A percentile compares a stretch with the other conserved stretches of the same genome.
phyloP scores from a whole-genome alignment of 2,113 vertebrate genomes.

The Coracopsis vasa region DNA sequence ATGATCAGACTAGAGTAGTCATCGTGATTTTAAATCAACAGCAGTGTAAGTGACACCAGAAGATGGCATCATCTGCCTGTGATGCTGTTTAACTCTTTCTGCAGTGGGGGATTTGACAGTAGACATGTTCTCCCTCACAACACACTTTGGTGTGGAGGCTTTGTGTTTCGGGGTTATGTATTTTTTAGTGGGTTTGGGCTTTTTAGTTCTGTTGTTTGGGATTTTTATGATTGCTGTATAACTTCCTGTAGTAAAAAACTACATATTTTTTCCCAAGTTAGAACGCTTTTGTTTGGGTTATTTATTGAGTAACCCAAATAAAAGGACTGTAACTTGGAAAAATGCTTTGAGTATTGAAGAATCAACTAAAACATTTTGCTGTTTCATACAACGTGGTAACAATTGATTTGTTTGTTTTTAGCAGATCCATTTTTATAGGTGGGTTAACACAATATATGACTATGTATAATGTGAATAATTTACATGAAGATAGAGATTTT shows the following conservation, averaged over 20 bases:
- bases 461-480: background rate
- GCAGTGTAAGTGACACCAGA: conserved; percentile 8
- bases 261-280: background rate
- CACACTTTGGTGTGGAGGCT: fast-evolving
- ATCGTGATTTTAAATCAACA: background rate
- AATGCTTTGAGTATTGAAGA: background rate
- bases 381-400: background rate
- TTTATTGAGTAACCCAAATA: background rate
- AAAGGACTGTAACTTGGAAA: background rate
- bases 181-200: background rate
- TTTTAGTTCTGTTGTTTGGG: fast-evolving
- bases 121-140: background rate
- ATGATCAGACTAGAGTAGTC: background rate
- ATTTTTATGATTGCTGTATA: background rate
- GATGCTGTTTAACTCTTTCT: conserved; percentile 7
- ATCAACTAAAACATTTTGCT: background rate
- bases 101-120: background rate
- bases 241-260: background rate
- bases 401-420: background rate
- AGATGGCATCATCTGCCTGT: conserved; percentile 33
- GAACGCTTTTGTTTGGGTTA: background rate
- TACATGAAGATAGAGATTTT: background rate
- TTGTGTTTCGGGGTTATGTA: fast-evolving
- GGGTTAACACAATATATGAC: background rate
- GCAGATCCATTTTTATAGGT: background rate